phyloP scores from a whole-genome alignment of 2,888 invertebrate genomes.

The Caenorhabditis wallacei region DNA sequence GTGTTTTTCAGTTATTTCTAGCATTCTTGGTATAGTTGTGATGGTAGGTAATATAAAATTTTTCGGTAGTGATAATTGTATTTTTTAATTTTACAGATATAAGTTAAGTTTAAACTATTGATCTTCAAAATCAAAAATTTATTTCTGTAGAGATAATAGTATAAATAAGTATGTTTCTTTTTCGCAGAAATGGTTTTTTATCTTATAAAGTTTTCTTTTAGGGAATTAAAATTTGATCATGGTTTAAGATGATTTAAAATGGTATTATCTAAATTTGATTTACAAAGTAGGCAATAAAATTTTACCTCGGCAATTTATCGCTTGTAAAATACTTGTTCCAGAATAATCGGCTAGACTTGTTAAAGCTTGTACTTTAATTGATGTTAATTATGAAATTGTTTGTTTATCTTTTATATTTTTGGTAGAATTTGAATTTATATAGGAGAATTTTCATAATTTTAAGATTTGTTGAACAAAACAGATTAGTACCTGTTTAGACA shows the following conservation, averaged over 20 bases:
- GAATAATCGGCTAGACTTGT: conserved; percentile 80
- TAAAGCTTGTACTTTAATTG: conserved; percentile 77
- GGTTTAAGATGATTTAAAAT: conserved; percentile 76
- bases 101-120: conserved; percentile 80
- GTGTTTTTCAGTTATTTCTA: conserved; percentile 76
- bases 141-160: conserved; percentile 77
- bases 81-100: conserved; percentile 74
- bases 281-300: conserved; percentile 73
- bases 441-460: conserved; percentile 65
- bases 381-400: conserved; percentile 69
- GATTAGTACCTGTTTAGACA: conserved; percentile 78
- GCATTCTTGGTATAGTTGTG: conserved; percentile 75
- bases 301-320: conserved; percentile 76
- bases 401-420: conserved; percentile 61
- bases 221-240: conserved; percentile 76
- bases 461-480: conserved; percentile 74
- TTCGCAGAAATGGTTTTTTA: conserved; percentile 75
- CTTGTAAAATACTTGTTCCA: conserved; percentile 79
- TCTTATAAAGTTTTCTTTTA: conserved; percentile 74
- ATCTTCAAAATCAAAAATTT: conserved; percentile 79
- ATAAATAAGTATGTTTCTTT: conserved; percentile 77
- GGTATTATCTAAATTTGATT: conserved; percentile 79
- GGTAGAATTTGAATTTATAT: conserved; percentile 72
- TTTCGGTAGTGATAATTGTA: conserved; percentile 76
- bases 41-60: conserved; percentile 74